Evolutionary conservation across 2,888 invertebrate genomes (phyloP), one percentile per base, ranked within the genome.

Genomic region (Drosophila prostipennis): DNA sequence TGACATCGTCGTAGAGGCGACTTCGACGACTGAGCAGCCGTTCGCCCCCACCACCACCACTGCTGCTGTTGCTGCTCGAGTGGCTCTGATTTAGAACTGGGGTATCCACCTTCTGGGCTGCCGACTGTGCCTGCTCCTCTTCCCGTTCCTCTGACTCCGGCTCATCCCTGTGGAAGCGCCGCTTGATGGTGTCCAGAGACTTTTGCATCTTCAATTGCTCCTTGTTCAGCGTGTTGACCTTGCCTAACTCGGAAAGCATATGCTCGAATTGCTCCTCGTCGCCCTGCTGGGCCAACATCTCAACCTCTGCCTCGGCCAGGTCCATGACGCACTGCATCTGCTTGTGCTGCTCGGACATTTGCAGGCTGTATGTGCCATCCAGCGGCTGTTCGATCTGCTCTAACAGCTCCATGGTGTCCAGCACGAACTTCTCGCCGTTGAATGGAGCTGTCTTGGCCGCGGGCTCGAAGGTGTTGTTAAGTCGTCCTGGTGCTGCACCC

Each of bases 161-260:
- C 6, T 80, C 85, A 6, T 82, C 85, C 42, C 59, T 84, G 13
- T 89, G 85, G 45, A 91, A 91, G 6, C 92, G 89, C 37, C 89
- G 89, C 60, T 91, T 92, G 36, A 92, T 92, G 40, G 87, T 90
- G 36, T 92, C 91, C 53, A 92, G 65, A 0, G 91, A 91, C 57
- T 91, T 91, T 52, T 91, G 85, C 87, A 92, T 91, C 74, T 92
- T 92, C 1, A 90, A 53, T 55, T 91, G 90, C n/a, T 91, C 90
- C 8, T 88, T 79, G 58, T 91, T 90, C 3, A 90, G 76, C 2
- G 55, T 56, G 51, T 89, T 87, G 3, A 90, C 80, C 59, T 87
- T 89, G 6, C 90, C 89, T 39, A 92, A 79, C 48, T 89, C 88
- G 51, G 90, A 90, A 6, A 92, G 78, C 78, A 92, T 88, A 45